phyloP scores from a whole-genome alignment of 2,113 vertebrate species.

The Hyperopisus bebe region DNA sequence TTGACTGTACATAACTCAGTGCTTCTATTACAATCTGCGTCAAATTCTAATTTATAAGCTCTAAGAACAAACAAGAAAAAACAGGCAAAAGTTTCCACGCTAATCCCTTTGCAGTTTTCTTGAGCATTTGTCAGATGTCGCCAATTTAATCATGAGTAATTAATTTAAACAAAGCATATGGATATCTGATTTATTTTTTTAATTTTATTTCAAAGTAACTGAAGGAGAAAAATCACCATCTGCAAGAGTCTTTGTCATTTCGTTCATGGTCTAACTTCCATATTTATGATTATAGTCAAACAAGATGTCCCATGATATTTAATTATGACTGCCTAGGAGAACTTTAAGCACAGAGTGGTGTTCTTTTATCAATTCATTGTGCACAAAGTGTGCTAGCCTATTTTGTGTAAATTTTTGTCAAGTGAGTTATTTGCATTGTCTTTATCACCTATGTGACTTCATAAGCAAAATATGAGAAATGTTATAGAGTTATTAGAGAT shows the following conservation, averaged over 20 bases:
- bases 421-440: neutral
- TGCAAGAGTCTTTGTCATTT: neutral
- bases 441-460: neutral
- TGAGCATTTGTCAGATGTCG: neutral
- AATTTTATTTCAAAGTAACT: constrained; percentile 6
- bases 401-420: neutral
- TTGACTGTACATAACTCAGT: neutral
- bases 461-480: neutral
- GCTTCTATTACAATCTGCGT: neutral
- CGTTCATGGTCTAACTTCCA: neutral
- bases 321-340: neutral
- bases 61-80: neutral
- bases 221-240: constrained; percentile 3
- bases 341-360: neutral
- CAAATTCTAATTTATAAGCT: neutral
- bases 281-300: neutral
- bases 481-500: neutral
- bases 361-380: neutral
- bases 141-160: neutral
- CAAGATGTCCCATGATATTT: neutral
- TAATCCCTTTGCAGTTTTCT: neutral
- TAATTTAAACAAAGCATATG: constrained; percentile 13
- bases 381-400: neutral
- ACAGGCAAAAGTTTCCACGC: neutral
- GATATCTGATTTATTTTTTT: neutral